Base-by-base conservation (phyloP, 2,797 vertebrate species). In the Arctocebus calabarensis region DNA sequence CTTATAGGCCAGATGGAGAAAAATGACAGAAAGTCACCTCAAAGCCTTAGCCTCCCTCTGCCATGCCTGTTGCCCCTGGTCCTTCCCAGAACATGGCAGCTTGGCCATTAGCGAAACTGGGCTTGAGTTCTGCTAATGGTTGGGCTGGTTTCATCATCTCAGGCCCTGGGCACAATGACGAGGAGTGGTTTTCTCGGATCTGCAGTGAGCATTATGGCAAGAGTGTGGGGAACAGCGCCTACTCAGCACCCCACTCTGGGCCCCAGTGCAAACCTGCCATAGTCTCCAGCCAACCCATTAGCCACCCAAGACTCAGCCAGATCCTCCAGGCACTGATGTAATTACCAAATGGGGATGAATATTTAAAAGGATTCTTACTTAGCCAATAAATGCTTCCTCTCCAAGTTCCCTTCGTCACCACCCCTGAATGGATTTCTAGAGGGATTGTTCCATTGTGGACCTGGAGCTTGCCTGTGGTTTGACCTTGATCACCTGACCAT, bases 301-400 rank as follows among this genome's bases (percentile, higher is more conserved):
- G 82, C 59, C 3, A 7, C 70, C 74, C 81, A 57, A 62, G 29
- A 73, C 43, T 90, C 94, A 43, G 62, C 64, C 0, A 2, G 73
- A 43, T 52, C 68, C 25, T 71, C 77, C 32, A 11, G 29, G 71
- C 32, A 1, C 74, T 66, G 64, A 78, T 13, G 32, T 14, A 66
- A 85, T 94, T 91, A 43, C 74, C 55, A 84, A 34, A 62, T 8
- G 10, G 40, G 37, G 64, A 86, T 96, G 62, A 37, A 55, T 94
- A 94, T 93, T 95, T 86, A 96, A 97, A 96, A 55, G 88, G 32
- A 82, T 17, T 88, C 68, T 94, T 92, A 86, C 40, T 96, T 96
- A 77, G 43, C 93, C 19, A 1, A 20, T 12, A 34, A 86, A 70
- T 19, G 57, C 70, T 94, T 91, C 93, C 43, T 82, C 27, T 71